Base-by-base conservation (phyloP, 2,888 invertebrate species). In the Eupithecia subumbrata region DNA sequence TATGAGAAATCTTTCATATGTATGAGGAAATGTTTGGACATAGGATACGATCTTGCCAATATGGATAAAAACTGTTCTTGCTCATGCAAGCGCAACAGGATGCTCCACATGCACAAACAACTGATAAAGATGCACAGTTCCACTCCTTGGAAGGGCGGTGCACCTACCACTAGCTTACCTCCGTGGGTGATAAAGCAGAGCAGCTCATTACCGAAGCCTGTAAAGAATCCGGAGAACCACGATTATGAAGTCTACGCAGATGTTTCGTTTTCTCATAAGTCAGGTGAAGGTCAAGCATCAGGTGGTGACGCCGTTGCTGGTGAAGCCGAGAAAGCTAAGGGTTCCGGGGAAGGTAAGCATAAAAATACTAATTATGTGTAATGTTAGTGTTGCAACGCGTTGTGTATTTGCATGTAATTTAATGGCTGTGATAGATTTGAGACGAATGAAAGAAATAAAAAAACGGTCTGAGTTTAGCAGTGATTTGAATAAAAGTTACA, bases 11-110 rank as follows among this genome's bases (percentile, higher is more conserved):
- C 90, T 5, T 93, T 85, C 81, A 14, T 88, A 9, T 94, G 93
- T 76, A 81, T 93, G 45, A 85, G 86, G 78, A 89, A 86, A 82
- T 94, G 94, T 82, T 79, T 90, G 69, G 87, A 89, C 80, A 72
- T 82, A 14, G 83, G 85, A 25, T 93, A 82, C 71, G 89, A 92
- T 52, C 81, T 91, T 1, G 93, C 93, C 14, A 72, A 85, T 63
- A 79, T 92, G 2, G 86, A 92, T 77, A 89, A 86, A 84, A 69
- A 87, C 22, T 94, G 93, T 75, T 64, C 67, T 9, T 94, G 93
- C 75, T 87, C 83, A 16, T 94, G 93, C 84, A 87, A 82, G 34
- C 75, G 79, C 66, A 88, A 90, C n/a, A 81, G 72, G 43, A 79
- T 83, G 3, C 87, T 90, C 72, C 83, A 81, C 37, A 84, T 87